Conservation (phyloP, 1,140 invertebrate genomes). For the Diabrotica undecimpunctata region DNA sequence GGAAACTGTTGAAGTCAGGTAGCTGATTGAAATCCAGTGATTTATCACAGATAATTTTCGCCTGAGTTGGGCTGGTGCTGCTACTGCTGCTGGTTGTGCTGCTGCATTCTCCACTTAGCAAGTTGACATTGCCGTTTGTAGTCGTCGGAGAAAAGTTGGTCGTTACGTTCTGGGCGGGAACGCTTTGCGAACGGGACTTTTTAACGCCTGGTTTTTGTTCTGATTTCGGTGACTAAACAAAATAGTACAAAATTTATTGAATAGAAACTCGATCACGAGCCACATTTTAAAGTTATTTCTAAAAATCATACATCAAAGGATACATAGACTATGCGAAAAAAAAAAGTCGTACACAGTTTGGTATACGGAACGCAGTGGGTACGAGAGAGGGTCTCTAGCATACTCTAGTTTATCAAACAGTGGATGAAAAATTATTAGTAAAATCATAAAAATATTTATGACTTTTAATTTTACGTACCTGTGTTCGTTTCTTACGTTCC, state of each 20-base stretch:
- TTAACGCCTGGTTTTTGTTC: constrained; percentile 28
- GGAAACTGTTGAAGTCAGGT: constrained; percentile 48
- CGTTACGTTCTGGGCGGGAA: constrained; percentile 18
- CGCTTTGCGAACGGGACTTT: constrained; percentile 31
- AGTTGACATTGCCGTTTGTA: constrained; percentile 1
- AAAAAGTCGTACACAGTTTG: too few relatives aligned
- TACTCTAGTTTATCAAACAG: too few relatives aligned
- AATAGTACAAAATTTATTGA: neutral
- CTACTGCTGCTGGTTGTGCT: constrained; percentile 31
- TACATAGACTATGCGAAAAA: too few relatives aligned
- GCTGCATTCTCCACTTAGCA: constrained; percentile 25
- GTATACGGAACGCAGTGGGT: too few relatives aligned
- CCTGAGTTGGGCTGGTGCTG: constrained; percentile 42
- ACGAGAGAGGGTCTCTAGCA: too few relatives aligned
- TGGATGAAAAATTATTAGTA: neutral
- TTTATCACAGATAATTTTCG: constrained; percentile 48
- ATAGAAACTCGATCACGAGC: neutral
- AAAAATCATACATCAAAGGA: too few relatives aligned
- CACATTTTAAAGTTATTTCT: too few relatives aligned
- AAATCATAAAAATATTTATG: neutral
- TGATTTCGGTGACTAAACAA: constrained; percentile 24
- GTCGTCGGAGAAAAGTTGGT: constrained; percentile 7
- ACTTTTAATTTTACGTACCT: constrained; percentile 47
- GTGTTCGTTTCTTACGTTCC: constrained; percentile 68
- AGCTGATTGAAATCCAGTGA: constrained; percentile 44